Conservation (phyloP, 1,140 invertebrate species). For the Vanessa atalanta region DNA sequence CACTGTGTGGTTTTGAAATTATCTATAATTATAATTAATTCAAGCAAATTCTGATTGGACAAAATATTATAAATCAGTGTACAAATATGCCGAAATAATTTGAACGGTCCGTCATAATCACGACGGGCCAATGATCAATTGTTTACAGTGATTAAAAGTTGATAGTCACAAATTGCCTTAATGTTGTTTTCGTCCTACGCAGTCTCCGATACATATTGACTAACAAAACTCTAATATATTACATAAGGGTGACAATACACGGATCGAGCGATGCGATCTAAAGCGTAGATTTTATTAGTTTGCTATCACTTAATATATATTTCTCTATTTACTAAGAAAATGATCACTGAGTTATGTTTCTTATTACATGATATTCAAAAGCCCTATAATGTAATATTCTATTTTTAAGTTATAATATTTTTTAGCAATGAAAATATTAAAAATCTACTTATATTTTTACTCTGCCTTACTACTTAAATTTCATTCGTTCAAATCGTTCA, state of each 20-base stretch:
- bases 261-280: neutral
- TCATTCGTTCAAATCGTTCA: too few relatives aligned
- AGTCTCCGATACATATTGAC: conserved; percentile 31
- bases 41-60: neutral
- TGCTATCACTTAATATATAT: too few relatives aligned
- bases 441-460: too few relatives aligned
- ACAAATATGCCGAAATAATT: conserved; percentile 23
- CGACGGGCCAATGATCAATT: conserved; percentile 40
- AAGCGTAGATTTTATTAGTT: neutral
- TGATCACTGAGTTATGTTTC: too few relatives aligned
- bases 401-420: too few relatives aligned
- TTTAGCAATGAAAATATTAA: too few relatives aligned
- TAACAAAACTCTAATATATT: conserved; percentile 27
- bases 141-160: conserved; percentile 47
- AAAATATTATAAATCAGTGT: conserved; percentile 18
- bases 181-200: conserved; percentile 46
- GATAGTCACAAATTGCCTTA: conserved; percentile 49
- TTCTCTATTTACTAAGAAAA: too few relatives aligned
- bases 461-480: too few relatives aligned
- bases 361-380: too few relatives aligned
- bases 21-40: neutral
- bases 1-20: neutral
- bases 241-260: conserved; percentile 2
- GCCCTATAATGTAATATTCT: too few relatives aligned
- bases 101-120: conserved; percentile 19